Base-by-base conservation (phyloP, 2,888 invertebrate species). In the Encarsia formosa region DNA sequence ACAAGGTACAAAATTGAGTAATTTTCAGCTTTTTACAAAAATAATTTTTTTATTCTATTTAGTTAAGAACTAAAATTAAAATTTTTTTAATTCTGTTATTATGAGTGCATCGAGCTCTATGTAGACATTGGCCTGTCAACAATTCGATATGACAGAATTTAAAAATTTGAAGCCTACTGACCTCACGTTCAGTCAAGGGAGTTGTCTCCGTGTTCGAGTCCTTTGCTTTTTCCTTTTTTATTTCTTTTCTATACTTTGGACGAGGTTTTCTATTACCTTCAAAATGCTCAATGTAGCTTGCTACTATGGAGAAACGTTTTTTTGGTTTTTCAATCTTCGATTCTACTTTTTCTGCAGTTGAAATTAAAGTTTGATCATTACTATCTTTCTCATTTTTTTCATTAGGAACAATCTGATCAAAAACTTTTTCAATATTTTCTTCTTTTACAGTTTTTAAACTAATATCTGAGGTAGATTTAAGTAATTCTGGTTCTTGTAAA, bases 111-210 rank as follows among this genome's bases (percentile, higher is more conserved):
- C 59, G 64, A 73, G 69, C 66, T 67, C 68, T 60, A 71, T 69
- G 70, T 69, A 71, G 70, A 71, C 69, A 71, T 70, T 70, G 69
- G 66, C 59, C 61, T 64, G 61, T 62, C 62, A 59, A 59, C 49
- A n/a, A n/a, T n/a, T n/a, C n/a, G n/a, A n/a, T n/a, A n/a, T n/a
- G n/a, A n/a, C n/a, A n/a, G n/a, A n/a, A n/a, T 58, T 53, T 59
- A 39, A 56, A 51, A 55, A 55, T 59, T 58, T 40, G 39, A 43
- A 55, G 56, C 67, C 63, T 73, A 71, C 74, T 74, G 73, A 74
- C 74, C 74, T 74, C 74, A 70, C 72, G 68, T 60, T 74, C 71
- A 64, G 64, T 63, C 63, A 61, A 63, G 64, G 70, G 70, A 65
- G 68, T 65, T 59, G 61, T 62, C 51, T 63, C 67, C 55, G 57